phyloP scores from a whole-genome alignment of 2,113 vertebrate species.

The Aptenodytes patagonicus region DNA sequence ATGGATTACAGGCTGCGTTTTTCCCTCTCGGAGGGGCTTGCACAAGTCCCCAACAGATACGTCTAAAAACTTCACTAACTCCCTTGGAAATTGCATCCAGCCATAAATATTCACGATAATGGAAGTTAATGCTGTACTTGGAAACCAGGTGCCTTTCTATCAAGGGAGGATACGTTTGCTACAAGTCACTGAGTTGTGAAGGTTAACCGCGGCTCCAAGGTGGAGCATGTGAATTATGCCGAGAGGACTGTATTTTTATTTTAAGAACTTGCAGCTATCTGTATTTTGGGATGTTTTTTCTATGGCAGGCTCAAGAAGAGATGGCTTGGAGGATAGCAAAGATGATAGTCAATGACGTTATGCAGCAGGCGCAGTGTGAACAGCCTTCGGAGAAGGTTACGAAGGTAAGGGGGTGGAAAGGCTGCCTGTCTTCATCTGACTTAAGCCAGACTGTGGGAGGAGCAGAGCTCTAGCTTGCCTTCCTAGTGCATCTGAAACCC shows the following conservation, averaged over 20 bases:
- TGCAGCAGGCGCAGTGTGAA: conserved; percentile 88
- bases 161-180: fast-evolving
- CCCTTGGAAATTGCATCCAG: background rate
- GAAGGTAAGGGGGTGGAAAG: conserved; percentile 76
- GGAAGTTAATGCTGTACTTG: background rate
- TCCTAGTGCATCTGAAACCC: background rate
- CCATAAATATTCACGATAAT: background rate
- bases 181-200: background rate
- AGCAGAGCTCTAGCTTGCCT: conserved; percentile 7
- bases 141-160: background rate
- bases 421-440: background rate
- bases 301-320: conserved; percentile 90
- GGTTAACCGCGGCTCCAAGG: fast-evolving
- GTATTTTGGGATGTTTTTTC: background rate
- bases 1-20: background rate
- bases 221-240: background rate
- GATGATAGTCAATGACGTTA: conserved; percentile 98
- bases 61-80: background rate
- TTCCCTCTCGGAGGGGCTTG: background rate
- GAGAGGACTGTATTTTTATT: background rate
- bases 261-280: background rate
- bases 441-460: background rate
- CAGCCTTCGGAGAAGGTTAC: conserved; percentile 79
- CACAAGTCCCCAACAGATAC: background rate
- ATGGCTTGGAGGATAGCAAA: conserved; percentile 99